Evolutionary conservation across 1,140 invertebrate species (phyloP), one percentile per base, ranked within the genome.

Genomic region (Drosophila prosaltans): DNA sequence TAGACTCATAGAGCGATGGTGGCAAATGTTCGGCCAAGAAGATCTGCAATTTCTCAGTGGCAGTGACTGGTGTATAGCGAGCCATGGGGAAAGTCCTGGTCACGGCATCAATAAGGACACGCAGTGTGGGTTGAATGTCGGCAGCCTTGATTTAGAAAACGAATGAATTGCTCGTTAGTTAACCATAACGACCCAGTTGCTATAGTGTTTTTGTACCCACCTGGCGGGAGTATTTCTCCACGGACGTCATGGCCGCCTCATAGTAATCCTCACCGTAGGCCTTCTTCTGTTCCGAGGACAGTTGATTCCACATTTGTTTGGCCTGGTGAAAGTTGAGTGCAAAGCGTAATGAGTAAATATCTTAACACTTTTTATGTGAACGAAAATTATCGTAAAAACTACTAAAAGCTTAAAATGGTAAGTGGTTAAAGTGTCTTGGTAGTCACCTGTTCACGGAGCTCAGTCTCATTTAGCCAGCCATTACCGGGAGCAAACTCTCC

Each of bases 221-320:
- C 76, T 85, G 94, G 89, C 95, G 94, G 1, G 95, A 96, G 82
- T 96, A 97, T 83, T 96, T 96, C 82, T 96, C 96, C 69, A 97
- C 93, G 72, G 95, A 94, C 36, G 96, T 92, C 86, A 97, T 94
- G 70, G 96, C 95, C 68, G 95, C 94, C 85, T 97, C 96, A 89
- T 97, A 97, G 81, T 97, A 95, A 84, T 96, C 95, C 92, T 97
- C 94, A 3, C 96, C 96, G 81, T 97, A 97, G 70, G 95, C 95
- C 58, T 95, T 94, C 84, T 95, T 95, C 66, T 96, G 95, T 92
- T 96, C 95, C 72, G 96, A 95, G 80, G 94, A 95, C 45, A 97
- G 92, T 80, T 95, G 93, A 69, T 94, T 94, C 96, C 96, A 97
- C 96, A 97, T 96, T 69, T 95, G 94, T 75, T 95, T 94, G 5